phyloP scores from a whole-genome alignment of 1,140 invertebrate species.

The Mamestra configurata region DNA sequence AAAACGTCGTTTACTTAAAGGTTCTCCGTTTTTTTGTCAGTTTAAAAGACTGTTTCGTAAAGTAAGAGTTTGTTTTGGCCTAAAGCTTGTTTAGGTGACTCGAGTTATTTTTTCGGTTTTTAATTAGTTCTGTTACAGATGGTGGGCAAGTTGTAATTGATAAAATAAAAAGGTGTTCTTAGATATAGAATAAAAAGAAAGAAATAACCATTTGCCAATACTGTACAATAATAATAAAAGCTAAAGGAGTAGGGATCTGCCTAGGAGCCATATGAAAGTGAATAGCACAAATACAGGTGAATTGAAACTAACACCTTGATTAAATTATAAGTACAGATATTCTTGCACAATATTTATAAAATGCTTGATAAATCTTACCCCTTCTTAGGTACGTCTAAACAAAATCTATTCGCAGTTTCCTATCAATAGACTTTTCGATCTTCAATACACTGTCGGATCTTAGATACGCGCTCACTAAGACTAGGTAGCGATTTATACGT shows the following conservation, averaged over 20 bases:
- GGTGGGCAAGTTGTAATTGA: not conserved
- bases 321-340: too few relatives aligned
- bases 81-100: conserved; percentile 11
- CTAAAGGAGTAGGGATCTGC: too few relatives aligned
- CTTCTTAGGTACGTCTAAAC: not conserved
- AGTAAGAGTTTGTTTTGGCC: not conserved
- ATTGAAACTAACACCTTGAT: too few relatives aligned
- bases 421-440: conserved; percentile 25
- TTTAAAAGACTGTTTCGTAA: conserved; percentile 1
- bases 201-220: too few relatives aligned
- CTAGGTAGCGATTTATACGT: conserved; percentile 31
- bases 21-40: conserved; percentile 11
- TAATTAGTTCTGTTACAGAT: not conserved
- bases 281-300: too few relatives aligned
- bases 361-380: too few relatives aligned
- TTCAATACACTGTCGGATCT: not conserved
- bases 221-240: too few relatives aligned
- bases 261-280: too few relatives aligned
- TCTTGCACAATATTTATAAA: too few relatives aligned
- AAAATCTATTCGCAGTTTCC: conserved; percentile 2
- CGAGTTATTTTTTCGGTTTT: not conserved
- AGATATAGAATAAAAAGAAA: too few relatives aligned
- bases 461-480: conserved; percentile 6
- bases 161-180: too few relatives aligned
- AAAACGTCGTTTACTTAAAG: conserved; percentile 16